Base-by-base conservation (phyloP, 2,113 vertebrate species). In the Sapayoa aenigma region DNA sequence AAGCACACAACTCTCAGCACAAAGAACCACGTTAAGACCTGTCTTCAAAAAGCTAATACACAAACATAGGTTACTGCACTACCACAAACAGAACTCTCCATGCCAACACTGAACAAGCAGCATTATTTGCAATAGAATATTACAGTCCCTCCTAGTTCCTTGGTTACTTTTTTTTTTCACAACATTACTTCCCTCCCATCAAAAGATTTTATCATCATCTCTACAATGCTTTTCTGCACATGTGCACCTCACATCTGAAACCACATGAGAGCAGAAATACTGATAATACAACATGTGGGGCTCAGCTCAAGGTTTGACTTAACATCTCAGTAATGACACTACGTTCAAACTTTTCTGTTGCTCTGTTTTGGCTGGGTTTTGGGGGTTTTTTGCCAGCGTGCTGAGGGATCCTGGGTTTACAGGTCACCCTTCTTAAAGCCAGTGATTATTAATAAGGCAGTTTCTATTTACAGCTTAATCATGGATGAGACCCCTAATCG, bases 381-480 rank as follows among this genome's bases (percentile, higher is more conserved):
- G 30, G 19, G 31, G 31, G 5, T 0, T 7, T 39, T 37, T 72
- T 63, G 25, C 42, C 68, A 59, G 31, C 18, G 25, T 37, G 14
- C 14, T 59, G 17, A 90, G 81, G 35, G 13, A 56, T n/a, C 9
- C n/a, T 73, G 73, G 44, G 41, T 93, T 77, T 72, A 30, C 21
- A 80, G 88, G 80, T 90, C 76, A 81, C 20, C 60, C 68, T 84
- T 8, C 56, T 92, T 95, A 78, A 90, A 75, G 56, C 25, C 86
- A 75, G 66, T 53, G 56, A 41, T 93, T 59, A 69, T 86, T 94
- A 94, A 84, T 31, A 55, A 79, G 35, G 39, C 55, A 90, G 44
- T 60, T 96, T 95, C 94, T 96, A 94, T 96, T 96, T 96, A 75
- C 52, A 93, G 83, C 49, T 78, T 97, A 96, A 96, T 90, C 86